Evolutionary conservation across 2,797 vertebrate genomes (phyloP).

Genomic region (Buceros bicornis): DNA sequence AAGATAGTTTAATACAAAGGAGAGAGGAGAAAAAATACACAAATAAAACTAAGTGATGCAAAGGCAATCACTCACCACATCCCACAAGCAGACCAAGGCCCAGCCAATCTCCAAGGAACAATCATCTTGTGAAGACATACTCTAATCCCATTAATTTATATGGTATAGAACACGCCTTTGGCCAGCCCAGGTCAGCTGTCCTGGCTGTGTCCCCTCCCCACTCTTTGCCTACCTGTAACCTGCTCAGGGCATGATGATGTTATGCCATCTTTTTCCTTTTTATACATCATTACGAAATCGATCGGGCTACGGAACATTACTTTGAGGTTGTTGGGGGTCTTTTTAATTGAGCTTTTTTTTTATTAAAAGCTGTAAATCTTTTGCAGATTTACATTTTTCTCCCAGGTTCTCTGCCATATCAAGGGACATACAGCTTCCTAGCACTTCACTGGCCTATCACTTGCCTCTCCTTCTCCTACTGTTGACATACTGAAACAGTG

Average conservation of each 20-base stretch:
- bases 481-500: background rate
- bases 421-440: background rate
- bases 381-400: background rate
- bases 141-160: background rate
- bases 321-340: background rate
- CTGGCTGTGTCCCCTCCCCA: background rate
- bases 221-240: background rate
- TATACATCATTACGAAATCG: background rate
- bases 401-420: background rate
- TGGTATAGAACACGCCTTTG: rapidly evolving
- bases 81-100: background rate
- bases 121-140: background rate
- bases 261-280: background rate
- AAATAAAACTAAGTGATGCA: background rate
- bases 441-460: background rate
- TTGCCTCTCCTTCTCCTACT: background rate
- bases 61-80: background rate
- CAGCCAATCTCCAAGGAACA: background rate
- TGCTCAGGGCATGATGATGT: background rate
- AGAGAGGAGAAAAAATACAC: background rate
- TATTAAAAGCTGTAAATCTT: background rate
- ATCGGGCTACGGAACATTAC: background rate
- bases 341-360: background rate
- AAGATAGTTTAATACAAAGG: background rate
- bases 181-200: background rate